These are phyloP conservation scores for Calliopsis andreniformis DNA, from an alignment of 1,140 invertebrate genomes.

Conservation along the genomic window DNA sequence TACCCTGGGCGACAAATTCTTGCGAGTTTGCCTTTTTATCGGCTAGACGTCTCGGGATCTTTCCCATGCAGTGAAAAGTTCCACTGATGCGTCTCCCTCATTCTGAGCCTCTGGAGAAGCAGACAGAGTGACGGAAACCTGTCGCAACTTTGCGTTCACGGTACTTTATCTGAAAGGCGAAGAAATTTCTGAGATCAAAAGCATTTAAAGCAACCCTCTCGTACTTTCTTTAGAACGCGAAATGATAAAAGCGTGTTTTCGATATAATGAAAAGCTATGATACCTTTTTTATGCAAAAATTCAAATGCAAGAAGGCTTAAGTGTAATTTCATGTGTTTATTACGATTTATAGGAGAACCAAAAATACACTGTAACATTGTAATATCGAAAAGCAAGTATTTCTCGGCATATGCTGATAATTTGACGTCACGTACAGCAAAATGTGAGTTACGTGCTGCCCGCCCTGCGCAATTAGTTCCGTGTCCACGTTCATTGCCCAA, in stretches of 20 bases:
- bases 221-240: too few species aligned
- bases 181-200: background rate
- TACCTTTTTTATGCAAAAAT: too few species aligned
- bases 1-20: background rate
- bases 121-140: background rate
- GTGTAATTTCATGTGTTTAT: background rate
- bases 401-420: background rate
- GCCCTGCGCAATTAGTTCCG: background rate
- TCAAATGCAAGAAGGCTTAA: too few species aligned
- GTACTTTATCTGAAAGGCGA: background rate
- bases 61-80: constrained; percentile 5
- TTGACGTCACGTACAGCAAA: constrained; percentile 9
- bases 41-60: constrained; percentile 22
- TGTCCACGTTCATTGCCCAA: constrained; percentile 1
- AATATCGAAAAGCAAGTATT: background rate
- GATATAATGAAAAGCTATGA: too few species aligned
- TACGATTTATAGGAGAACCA: background rate
- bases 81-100: background rate
- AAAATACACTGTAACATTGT: too few species aligned
- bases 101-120: background rate
- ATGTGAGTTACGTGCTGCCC: constrained; percentile 1
- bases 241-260: too few species aligned
- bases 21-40: constrained; percentile 24
- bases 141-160: background rate
- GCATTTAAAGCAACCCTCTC: background rate